Base-by-base conservation (phyloP, 2,888 invertebrate species). In the Dysmachus trigonus region DNA sequence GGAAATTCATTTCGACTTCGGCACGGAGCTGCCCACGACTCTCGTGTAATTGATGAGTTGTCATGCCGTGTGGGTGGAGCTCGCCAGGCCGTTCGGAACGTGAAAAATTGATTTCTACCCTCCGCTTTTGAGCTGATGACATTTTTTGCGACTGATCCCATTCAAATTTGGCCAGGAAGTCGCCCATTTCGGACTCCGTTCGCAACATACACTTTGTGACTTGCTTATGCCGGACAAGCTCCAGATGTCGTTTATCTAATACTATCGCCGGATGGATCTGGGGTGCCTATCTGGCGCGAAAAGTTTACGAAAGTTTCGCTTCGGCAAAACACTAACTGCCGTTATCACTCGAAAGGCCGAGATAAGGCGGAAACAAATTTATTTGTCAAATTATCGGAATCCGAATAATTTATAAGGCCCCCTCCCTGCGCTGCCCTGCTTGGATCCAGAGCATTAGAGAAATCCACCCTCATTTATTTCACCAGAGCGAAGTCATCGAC, bases 341-440 rank as follows among this genome's bases (percentile, higher is more conserved):
- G 27, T 72, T 83, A 83, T 83, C 83, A 72, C 41, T 47, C 41
- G 53, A 18, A 53, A 76, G 35, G 7, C 18, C 5, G 5, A 51
- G 53, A 85, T 74, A 85, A 74, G 15, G 18, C 18, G 27, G 41
- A 76, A 53, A 85, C 47, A 53, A 76, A 51, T 47, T 74, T 51
- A 85, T 85, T 85, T 85, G 38, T 76, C 85, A 85, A 85, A 85
- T 85, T 85, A 85, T 76, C 53, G 53, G 53, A 76, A 85, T 76
- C 35, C 35, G 53, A 76, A 74, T 74, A 85, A 85, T 85, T 85
- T 85, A 85, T 85, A 85, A 85, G 76, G 51, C 38, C 74, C 33
- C 5, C 22, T 47, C 53, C n/a, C 35, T 27, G 2, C 33, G 35
- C 3, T 33, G 7, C 38, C n/a, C 15, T 4, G 1, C 18, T 22